Base-by-base conservation (phyloP, 1,140 invertebrate species). In the Hylyphantes graminicola region DNA sequence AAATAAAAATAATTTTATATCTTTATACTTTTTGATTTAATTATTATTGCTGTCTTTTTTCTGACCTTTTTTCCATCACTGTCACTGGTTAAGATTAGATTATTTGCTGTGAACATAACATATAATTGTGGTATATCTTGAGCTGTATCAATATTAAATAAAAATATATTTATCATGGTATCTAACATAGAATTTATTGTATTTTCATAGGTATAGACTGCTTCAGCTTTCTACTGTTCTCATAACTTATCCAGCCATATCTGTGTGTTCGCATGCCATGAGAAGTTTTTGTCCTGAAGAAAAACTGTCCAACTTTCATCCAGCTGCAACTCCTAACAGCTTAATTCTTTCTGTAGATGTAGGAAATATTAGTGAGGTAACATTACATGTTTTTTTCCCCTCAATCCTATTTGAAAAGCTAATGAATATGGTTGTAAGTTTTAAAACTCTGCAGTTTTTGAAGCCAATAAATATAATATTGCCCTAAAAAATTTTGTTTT, bases 201-300 rank as follows among this genome's bases (percentile, higher is more conserved):
- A 21, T 59, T 48, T 54, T 57, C 35, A 35, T 63, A 83, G 80
- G 48, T 84, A 86, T 54, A 51, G 85, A 53, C 59, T 86, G 21
- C 54, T 86, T 7, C 85, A 86, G 19, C 73, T 77, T 78, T 80
- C 79, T 21, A 59, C 10, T 67, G 50, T 68, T 54, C 15, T 86
- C 11, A 59, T 68, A 19, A 77, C 80, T 51, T 53, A 64, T 73
- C 79, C 79, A 51, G 80, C 75, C 50, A 53, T 86, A 50, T 54
- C 57, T 73, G 64, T 82, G 51, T 55, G 80, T 15, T 64, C 79
- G n/a, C 73, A 76, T 50, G 75, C 82, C 1, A 80, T 83, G 67
- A 74, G 79, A 54, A 86, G 85, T 80, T 85, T 79, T 51, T 79
- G 57, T 51, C 77, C 76, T 51, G 65, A 78, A 85, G 76, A 85